Evolutionary conservation across 1,140 invertebrate species (phyloP).

Genomic region (Cydia pomonella): DNA sequence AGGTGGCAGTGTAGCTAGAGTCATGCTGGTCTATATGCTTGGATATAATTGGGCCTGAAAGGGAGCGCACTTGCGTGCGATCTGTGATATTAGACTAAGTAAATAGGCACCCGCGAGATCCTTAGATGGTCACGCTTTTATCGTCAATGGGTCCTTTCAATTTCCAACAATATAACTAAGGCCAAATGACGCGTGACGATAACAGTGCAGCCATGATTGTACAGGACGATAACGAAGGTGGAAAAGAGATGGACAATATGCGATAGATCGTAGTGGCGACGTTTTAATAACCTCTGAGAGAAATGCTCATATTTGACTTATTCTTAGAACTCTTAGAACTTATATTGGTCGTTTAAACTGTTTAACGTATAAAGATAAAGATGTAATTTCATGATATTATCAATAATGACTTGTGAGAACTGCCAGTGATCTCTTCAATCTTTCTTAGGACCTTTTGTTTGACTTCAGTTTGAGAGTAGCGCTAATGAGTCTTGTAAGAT

Average conservation of each 20-base stretch:
- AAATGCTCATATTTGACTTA: neutral
- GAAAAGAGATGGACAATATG: neutral
- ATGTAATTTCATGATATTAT: neutral
- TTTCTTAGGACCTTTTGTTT: too few species aligned
- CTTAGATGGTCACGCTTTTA: neutral
- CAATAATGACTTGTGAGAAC: neutral
- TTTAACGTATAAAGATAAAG: neutral
- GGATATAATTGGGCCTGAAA: too few species aligned
- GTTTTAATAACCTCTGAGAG: neutral
- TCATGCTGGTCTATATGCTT: too few species aligned
- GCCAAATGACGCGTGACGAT: neutral
- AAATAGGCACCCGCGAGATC: constrained; percentile 40
- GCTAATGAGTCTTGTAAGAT: too few species aligned
- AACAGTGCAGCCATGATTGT: neutral
- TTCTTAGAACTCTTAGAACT: neutral
- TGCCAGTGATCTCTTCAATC: too few species aligned
- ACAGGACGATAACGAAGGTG: too few species aligned
- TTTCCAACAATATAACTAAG: too few species aligned
- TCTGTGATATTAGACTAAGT: constrained; percentile 55
- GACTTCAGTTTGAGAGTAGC: too few species aligned
- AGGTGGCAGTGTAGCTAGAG: too few species aligned
- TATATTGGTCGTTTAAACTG: neutral
- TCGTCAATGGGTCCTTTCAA: too few species aligned
- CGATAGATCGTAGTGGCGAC: neutral
- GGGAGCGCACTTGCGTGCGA: constrained; percentile 32